Base-by-base conservation (phyloP, 2,113 vertebrate genomes). In the Synodontis membranacea region DNA sequence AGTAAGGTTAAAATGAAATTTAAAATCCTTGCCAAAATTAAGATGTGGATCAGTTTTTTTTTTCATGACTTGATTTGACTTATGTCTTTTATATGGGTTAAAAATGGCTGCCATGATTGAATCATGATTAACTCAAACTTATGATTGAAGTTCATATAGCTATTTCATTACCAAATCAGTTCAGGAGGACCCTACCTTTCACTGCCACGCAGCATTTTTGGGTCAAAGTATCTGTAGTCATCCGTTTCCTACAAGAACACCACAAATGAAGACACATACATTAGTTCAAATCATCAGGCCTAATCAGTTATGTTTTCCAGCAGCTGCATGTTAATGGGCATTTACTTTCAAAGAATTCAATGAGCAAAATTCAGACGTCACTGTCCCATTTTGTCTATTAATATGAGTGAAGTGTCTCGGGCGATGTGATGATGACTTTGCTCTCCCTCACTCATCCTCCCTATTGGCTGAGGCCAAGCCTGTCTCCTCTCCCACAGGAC, bases 171-270 rank as follows among this genome's bases (percentile, higher is more conserved):
- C 62, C 39, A 86, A 62, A 66, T 86, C 37, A 37, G 12, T 21
- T n/a, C 79, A 44, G 39, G 78, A 89, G 84, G 84, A 23, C 84
- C 31, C 87, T 94, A 99, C 98, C 98, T 99, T 91, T 99, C 98
- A 83, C 95, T 99, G 91, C 97, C 97, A 83, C 97, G 96, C 1
- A 99, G 94, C 98, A 99, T 97, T 95, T 99, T 99, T 58, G 98
- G 98, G 93, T 99, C 98, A 91, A 99, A 99, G 92, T 99, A 99
- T 84, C 97, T 95, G 91, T 98, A 99, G 87, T 99, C 97, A 89
- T 99, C 98, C 0, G 98, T 99, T 91, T 99, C 98, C 98, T 99
- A 91, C 83, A 91, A 88, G 88, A 88, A 78, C 60, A 89, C 50
- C 81, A 60, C 52, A 58, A 60, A 48, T 78, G 39, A 56, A 28